Evolutionary conservation across 2,888 invertebrate genomes (phyloP).

Genomic region (Neocrepidodera transversa): DNA sequence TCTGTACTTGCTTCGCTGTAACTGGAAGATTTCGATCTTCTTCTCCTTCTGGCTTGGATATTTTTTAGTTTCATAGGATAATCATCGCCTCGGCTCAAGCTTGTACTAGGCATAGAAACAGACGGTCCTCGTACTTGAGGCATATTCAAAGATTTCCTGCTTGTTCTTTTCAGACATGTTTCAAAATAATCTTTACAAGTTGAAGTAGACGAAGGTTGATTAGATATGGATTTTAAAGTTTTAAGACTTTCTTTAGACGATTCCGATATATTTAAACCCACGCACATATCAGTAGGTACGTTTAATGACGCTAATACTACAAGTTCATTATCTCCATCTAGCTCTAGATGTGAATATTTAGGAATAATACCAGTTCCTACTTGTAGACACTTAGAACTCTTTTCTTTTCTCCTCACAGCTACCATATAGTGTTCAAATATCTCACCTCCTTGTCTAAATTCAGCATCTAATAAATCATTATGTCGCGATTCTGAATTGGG

Average conservation of each 20-base stretch:
- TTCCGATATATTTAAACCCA: constrained; percentile 37
- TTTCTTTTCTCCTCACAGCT: constrained; percentile 26
- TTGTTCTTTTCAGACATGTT: background rate
- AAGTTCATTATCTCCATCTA: constrained; percentile 38
- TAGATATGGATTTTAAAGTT: constrained; percentile 18
- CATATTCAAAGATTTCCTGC: background rate
- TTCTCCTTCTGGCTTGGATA: background rate
- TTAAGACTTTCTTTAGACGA: constrained; percentile 14
- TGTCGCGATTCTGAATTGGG: constrained; percentile 15
- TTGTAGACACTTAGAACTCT: constrained; percentile 20
- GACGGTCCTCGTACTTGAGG: background rate
- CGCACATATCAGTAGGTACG: constrained; percentile 35
- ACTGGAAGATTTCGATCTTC: constrained; percentile 7
- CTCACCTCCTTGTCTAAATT: constrained; percentile 35
- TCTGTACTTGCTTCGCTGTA: background rate
- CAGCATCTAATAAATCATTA: constrained; percentile 27
- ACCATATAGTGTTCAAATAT: constrained; percentile 37
- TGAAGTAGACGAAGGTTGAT: background rate
- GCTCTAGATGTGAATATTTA: constrained; percentile 29
- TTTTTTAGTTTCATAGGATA: background rate
- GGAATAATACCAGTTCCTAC: constrained; percentile 9
- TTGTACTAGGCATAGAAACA: constrained; percentile 4
- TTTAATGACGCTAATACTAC: constrained; percentile 38
- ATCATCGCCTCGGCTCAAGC: background rate
- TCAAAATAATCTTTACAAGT: constrained; percentile 3